These are phyloP conservation scores for Pseudochirops corinnae DNA, from an alignment of 2,797 vertebrate genomes.

Conservation along the genomic window DNA sequence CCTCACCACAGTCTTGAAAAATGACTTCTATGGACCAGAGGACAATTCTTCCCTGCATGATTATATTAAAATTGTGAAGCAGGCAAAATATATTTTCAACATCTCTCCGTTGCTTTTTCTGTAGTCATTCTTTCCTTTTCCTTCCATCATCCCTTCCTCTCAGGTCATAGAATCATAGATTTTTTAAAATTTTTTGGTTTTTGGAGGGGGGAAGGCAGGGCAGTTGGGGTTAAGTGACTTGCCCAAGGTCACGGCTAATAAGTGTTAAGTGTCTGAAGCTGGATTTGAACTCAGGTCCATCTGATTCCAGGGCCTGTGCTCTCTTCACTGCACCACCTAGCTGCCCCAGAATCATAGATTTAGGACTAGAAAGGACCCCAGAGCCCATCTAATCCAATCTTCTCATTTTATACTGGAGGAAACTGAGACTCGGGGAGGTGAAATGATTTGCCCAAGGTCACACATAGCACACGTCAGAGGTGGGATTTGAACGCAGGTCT, in stretches of 20 bases:
- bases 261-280: no score
- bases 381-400: background rate
- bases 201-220: no score
- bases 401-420: background rate
- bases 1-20: background rate
- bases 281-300: no score
- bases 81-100: background rate
- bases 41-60: background rate
- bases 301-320: no score
- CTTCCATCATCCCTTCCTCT: background rate
- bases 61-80: background rate
- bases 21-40: background rate
- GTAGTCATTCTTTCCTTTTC: background rate
- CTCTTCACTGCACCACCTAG: no score
- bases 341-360: background rate
- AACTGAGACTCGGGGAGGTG: background rate
- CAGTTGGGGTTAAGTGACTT: no score
- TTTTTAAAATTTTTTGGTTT: no score
- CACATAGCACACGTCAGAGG: background rate
- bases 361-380: background rate
- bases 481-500: background rate
- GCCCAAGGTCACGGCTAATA: no score
- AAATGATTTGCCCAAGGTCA: background rate
- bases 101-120: background rate
- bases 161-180: background rate